Evolutionary conservation across 2,113 vertebrate species (phyloP).

Genomic region (Delphinus delphis): DNA sequence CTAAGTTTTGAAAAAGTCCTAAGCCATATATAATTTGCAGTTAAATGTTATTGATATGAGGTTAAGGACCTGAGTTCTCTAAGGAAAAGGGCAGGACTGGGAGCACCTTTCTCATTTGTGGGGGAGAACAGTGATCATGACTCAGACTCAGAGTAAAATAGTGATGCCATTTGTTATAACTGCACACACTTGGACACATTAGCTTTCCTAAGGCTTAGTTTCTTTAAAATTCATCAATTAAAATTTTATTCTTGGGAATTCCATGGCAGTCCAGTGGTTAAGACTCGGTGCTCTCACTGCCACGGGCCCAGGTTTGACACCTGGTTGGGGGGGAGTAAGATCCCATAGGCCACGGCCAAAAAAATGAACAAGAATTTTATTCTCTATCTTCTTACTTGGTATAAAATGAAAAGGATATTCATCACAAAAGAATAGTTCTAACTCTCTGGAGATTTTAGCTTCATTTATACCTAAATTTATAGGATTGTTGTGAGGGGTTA

Average conservation of each 20-base stretch:
- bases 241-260: background rate
- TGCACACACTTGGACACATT: background rate
- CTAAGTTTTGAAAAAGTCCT: conserved; percentile 6
- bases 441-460: background rate
- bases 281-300: too few relatives aligned
- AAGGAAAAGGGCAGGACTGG: background rate
- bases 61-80: background rate
- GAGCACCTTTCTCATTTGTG: background rate
- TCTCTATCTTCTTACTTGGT: background rate
- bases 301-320: too few relatives aligned
- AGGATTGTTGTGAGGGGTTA: background rate
- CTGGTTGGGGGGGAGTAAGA: too few relatives aligned
- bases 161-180: background rate
- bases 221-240: background rate
- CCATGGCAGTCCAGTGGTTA: too few relatives aligned
- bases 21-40: background rate
- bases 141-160: background rate
- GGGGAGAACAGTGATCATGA: background rate
- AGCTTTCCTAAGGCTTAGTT: background rate
- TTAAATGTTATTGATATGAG: background rate
- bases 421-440: background rate
- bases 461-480: background rate
- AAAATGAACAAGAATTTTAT: background rate
- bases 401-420: background rate
- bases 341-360: too few relatives aligned